Conservation (phyloP, 1,140 invertebrate genomes). For the Atta texana region DNA sequence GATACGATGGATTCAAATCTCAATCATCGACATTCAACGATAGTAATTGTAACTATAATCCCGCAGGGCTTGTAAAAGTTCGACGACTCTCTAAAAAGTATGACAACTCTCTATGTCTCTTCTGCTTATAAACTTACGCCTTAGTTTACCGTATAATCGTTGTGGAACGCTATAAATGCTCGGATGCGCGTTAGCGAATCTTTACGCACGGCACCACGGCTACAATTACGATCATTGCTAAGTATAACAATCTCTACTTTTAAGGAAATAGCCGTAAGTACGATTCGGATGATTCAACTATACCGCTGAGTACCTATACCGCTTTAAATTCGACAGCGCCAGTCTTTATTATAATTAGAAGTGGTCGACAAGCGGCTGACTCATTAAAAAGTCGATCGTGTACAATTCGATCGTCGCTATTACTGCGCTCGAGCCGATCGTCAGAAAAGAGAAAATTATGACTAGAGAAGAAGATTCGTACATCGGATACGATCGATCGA, state of each 20-base stretch:
- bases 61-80: constrained; percentile 27
- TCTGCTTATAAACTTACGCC: not conserved
- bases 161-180: constrained; percentile 39
- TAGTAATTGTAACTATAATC: constrained; percentile 48
- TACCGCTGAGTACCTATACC: not conserved
- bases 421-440: constrained; percentile 71
- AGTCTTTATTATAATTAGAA: not conserved
- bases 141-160: constrained; percentile 20
- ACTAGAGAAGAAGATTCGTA: constrained; percentile 67
- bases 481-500: constrained; percentile 22
- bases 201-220: constrained; percentile 38
- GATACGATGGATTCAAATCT: not conserved
- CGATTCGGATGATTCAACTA: not conserved
- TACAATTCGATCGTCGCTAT: constrained; percentile 20
- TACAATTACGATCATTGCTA: constrained; percentile 49
- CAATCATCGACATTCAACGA: constrained; percentile 8
- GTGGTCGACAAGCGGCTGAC: not conserved
- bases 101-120: not conserved
- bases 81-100: not conserved
- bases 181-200: constrained; percentile 19
- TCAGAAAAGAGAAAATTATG: constrained; percentile 52
- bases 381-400: not conserved
- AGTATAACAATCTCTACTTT: constrained; percentile 5
- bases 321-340: not conserved
- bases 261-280: not conserved